Conservation (phyloP, 2,888 invertebrate genomes). For the Theretra japonica region DNA sequence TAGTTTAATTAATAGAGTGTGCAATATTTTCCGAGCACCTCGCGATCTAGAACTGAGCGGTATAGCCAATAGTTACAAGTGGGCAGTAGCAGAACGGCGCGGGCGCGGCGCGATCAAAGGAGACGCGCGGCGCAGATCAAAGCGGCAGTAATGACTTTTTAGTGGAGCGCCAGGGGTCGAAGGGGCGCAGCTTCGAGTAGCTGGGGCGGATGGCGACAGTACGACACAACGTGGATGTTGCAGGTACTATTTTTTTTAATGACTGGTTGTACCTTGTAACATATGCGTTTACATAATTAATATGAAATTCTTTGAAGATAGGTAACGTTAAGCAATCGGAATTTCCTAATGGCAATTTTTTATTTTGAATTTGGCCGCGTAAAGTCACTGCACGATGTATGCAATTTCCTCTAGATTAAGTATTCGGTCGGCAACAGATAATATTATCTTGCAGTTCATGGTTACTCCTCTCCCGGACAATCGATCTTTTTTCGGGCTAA, state of each 20-base stretch:
- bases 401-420: no score
- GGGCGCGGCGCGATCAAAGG: constrained; percentile 69
- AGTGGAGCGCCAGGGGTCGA: constrained; percentile 57
- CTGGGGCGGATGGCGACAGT: constrained; percentile 51
- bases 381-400: no score
- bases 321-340: no score
- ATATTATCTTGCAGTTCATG: no score
- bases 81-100: constrained; percentile 58
- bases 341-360: no score
- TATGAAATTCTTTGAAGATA: no score
- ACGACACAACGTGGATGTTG: constrained; percentile 37
- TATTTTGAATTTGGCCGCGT: no score
- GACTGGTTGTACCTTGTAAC: neutral
- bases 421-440: no score
- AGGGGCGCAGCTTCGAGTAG: constrained; percentile 60
- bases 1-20: neutral
- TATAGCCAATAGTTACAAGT: constrained; percentile 67
- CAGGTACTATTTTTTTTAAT: constrained; percentile 15
- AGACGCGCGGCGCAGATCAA: constrained; percentile 69
- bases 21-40: neutral
- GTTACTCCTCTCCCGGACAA: no score
- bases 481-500: no score
- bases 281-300: no score
- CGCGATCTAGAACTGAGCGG: constrained; percentile 5
- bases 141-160: constrained; percentile 78